These are phyloP conservation scores for Hemithea aestivaria DNA, from an alignment of 2,888 invertebrate species.

Conservation along the genomic window DNA sequence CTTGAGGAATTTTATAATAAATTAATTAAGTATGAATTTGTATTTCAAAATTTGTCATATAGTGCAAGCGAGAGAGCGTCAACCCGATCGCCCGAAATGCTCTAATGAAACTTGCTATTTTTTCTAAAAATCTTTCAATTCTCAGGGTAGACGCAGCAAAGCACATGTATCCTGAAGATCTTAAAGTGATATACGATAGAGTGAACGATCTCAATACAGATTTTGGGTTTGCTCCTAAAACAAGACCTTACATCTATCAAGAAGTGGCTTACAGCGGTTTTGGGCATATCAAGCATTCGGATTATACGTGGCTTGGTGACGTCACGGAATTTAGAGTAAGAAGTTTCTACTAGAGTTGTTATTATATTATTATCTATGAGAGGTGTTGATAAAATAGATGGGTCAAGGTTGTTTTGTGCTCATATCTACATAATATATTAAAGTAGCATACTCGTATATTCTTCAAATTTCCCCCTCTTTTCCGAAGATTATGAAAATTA, in stretches of 20 bases:
- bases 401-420: no score
- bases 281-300: conserved; percentile 59
- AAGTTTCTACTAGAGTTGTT: background rate
- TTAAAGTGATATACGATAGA: conserved; percentile 81
- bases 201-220: conserved; percentile 77
- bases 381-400: background rate
- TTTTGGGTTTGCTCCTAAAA: conserved; percentile 79
- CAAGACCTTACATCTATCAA: conserved; percentile 83
- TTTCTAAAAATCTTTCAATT: no score
- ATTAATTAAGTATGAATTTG: no score
- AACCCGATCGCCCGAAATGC: no score
- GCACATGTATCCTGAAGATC: conserved; percentile 87
- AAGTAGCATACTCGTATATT: no score
- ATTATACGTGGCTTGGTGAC: conserved; percentile 60
- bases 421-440: no score
- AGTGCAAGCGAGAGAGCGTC: no score
- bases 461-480: no score
- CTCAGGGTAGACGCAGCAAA: conserved; percentile 88
- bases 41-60: no score
- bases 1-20: no score
- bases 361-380: background rate
- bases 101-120: no score
- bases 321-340: conserved; percentile 86
- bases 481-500: no score
- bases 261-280: conserved; percentile 84